Evolutionary conservation across 2,113 vertebrate species (phyloP), one percentile per base, ranked within the genome.

Genomic region (Oncorhynchus nerka): DNA sequence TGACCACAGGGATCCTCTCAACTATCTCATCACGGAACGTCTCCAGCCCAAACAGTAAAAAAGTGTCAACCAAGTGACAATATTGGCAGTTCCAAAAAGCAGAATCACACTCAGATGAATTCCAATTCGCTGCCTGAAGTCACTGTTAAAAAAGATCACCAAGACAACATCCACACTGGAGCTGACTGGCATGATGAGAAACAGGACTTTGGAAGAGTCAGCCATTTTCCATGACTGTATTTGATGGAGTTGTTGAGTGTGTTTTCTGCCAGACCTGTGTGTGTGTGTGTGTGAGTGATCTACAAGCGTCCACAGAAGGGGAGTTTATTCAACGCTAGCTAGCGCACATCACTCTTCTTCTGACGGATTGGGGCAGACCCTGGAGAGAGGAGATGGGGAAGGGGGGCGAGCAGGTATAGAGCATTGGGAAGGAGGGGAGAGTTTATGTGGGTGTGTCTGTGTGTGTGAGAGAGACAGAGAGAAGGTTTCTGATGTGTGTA

Each of bases 351-450:
- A 81, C 72, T 90, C 87, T 89, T 48, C 74, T 45, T 69, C 51
- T 88, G 88, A 90, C 88, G 80, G 82, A 88, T 87, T 87, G 80
- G 85, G 88, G 64, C 85, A 87, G 75, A 84, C 77, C 87, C 80
- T 73, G 75, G 74, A 34, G 32, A 68, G 68, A 57, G 79, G 74
- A 70, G 13, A 22, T n/a, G 72, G 75, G 12, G 66, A 22, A 8
- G 45, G 62, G 20, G 49, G 32, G 34, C 51, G 24, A 57, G 39
- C 39, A 28, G 20, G 32, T n/a, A 13, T 16, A 55, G 61, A 73
- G 73, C 68, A 74, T 70, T 80, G 15, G 51, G 4, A 16, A 19
- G 51, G 51, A 55, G 16, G 51, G 16, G 51, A 55, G 4, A 13
- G 48, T 68, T 15, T 55, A 13, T 28, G 13, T 70, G n/a, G 2